Evolutionary conservation across 2,797 vertebrate species (phyloP), one percentile per base, ranked within the genome.

Genomic region (Paguma larvata): DNA sequence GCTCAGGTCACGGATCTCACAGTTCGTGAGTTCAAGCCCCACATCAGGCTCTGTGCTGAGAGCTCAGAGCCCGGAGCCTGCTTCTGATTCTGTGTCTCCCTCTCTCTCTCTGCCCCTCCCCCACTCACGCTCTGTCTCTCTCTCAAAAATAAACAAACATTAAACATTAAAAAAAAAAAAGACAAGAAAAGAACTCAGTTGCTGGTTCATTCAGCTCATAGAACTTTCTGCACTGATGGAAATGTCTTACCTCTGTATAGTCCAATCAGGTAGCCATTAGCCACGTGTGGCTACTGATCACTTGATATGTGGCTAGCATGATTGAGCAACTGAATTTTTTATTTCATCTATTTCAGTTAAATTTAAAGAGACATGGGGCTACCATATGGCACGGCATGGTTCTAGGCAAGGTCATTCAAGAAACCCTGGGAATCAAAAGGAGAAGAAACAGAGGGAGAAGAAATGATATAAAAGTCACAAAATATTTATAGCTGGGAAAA

Each of bases 391-490:
- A 90, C 6, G 48, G 5, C 21, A 2, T 10, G 38, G 23, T 70
- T 92, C 89, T 87, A 80, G 41, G 27, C 83, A 77, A 78, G 73
- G 51, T 53, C 63, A 89, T 85, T 78, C 63, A 53, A 95, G 86
- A 91, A 93, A 51, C 30, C 63, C 13, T 67, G 44, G 32, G 34
- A 65, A 87, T 85, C n/a, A 68, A 79, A 94, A 86, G 27, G 56
- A 78, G 77, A 84, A n/a, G 90, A 59, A 78, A 56, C 41, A 25
- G 9, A 94, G 41, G 30, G 82, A 93, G 53, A 96, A 75, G 14
- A 2, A 68, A 84, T 13, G n/a, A 87, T 67, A 73, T 63, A 91
- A 91, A 92, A 73, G 38, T 94, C 73, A 70, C 65, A 65, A 94
- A 89, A 77, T 53, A 89, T 59, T 73, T 32, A 88, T 41, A 94